Base-by-base conservation (phyloP, 1,140 invertebrate species). In the Choristoneura fumiferana region DNA sequence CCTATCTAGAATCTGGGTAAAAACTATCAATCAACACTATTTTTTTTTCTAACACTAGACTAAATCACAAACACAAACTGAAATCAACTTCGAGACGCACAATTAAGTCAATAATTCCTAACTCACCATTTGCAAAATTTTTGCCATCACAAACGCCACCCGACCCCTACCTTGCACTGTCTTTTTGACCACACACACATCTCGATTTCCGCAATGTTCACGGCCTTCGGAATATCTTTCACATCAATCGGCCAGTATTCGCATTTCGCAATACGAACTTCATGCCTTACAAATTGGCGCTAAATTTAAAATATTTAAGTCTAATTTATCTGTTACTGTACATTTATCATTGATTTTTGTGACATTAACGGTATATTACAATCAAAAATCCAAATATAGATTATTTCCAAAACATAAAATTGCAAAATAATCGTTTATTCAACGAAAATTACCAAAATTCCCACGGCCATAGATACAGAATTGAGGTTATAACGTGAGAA, bases 101-200 rank as follows among this genome's bases (percentile, higher is more conserved):
- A 76, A 76, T 66, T 29, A 81, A 80, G 71, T 81, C 84, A 82
- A 82, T 82, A 84, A 73, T 79, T 81, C 86, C 85, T 89, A 89
- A 90, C 88, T 90, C 88, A 90, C 88, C 88, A 88, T 90, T 89
- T 89, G 88, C 88, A 89, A 90, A 89, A 89, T 67, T 87, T 89
- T 89, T 89, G 88, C 88, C 88, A 90, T 90, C 88, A 90, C 88
- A 90, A 90, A 87, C 82, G 86, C 87, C 88, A 90, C 87, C 88
- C 88, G 88, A 90, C 88, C 88, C 88, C 87, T 90, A 90, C 87
- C 87, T 90, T 90, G 88, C 88, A 90, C 88, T 90, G 88, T 89
- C 87, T 89, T 88, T 89, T 89, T 88, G 87, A 89, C 86, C 88
- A 89, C 88, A 89, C 88, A 89, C 84, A 89, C 86, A 87, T 90